These are phyloP conservation scores for Strigamia maritima DNA, from an alignment of 2,888 invertebrate species.

Conservation along the genomic window DNA sequence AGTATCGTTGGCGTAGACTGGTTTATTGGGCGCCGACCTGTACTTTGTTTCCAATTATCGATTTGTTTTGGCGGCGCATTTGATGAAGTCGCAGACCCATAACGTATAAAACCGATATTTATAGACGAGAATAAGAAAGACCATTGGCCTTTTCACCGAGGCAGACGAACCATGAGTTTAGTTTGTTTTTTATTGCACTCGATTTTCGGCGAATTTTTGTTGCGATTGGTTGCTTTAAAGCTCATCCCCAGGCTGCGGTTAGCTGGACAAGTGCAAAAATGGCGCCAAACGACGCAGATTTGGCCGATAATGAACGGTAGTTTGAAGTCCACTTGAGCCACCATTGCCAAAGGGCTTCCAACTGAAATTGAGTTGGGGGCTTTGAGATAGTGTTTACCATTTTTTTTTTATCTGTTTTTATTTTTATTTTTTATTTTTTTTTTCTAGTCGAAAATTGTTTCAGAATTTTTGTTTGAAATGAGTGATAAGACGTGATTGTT, in stretches of 20 bases:
- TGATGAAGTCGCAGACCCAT: conserved; percentile 34
- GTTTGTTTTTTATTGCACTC: conserved; percentile 34
- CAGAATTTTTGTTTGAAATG: not conserved
- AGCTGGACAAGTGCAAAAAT: conserved; percentile 30
- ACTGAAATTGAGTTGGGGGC: conserved; percentile 6
- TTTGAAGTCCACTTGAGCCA: conserved; percentile 26
- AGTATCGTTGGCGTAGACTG: conserved; percentile 18
- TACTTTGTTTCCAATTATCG: conserved; percentile 30
- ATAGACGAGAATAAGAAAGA: conserved; percentile 24
- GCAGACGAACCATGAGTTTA: conserved; percentile 22
- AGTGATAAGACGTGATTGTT: not conserved
- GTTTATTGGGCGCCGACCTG: conserved; percentile 31
- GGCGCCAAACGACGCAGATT: conserved; percentile 32
- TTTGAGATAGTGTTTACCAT: not conserved
- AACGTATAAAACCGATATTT: conserved; percentile 30
- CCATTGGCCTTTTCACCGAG: conserved; percentile 28
- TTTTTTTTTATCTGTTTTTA: not conserved
- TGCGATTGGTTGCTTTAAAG: conserved; percentile 20
- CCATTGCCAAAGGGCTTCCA: not conserved
- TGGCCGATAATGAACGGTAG: conserved; percentile 32
- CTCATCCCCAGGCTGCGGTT: conserved; percentile 29
- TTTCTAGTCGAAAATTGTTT: not conserved
- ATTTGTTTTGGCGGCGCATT: conserved; percentile 34
- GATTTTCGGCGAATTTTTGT: conserved; percentile 16
- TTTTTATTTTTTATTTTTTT: not conserved